Evolutionary conservation across 2,113 vertebrate species (phyloP).

Genomic region (Turdus rufiventris): DNA sequence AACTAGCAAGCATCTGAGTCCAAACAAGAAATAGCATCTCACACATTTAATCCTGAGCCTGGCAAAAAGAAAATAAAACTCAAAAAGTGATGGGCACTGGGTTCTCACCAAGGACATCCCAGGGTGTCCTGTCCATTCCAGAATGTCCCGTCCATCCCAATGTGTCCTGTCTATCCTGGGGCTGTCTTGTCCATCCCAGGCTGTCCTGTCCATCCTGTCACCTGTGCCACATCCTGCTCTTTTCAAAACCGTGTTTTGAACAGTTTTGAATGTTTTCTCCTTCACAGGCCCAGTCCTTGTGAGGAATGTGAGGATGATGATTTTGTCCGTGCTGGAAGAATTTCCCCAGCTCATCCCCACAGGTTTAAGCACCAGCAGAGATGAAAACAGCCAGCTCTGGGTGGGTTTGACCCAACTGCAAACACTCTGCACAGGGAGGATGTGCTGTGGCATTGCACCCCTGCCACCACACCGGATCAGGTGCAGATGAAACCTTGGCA

Average conservation of each 20-base stretch:
- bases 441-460: fast-evolving
- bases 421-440: neutral
- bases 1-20: too few species aligned
- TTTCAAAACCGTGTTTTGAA: too few species aligned
- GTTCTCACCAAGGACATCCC: fast-evolving
- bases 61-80: too few species aligned
- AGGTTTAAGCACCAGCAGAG: too few species aligned
- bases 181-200: neutral
- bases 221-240: neutral
- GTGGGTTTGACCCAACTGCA: neutral
- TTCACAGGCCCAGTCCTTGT: neutral
- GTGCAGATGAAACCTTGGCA: too few species aligned
- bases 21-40: too few species aligned
- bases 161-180: too few species aligned
- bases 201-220: too few species aligned
- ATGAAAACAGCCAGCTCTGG: neutral
- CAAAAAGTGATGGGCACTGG: neutral
- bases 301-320: fast-evolving
- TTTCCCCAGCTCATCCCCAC: neutral
- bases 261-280: too few species aligned
- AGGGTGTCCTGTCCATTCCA: neutral
- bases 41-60: too few species aligned
- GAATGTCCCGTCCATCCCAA: neutral
- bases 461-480: fast-evolving
- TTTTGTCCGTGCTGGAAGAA: neutral